Base-by-base conservation (phyloP, 2,113 vertebrate genomes). In the Podarcis muralis region DNA sequence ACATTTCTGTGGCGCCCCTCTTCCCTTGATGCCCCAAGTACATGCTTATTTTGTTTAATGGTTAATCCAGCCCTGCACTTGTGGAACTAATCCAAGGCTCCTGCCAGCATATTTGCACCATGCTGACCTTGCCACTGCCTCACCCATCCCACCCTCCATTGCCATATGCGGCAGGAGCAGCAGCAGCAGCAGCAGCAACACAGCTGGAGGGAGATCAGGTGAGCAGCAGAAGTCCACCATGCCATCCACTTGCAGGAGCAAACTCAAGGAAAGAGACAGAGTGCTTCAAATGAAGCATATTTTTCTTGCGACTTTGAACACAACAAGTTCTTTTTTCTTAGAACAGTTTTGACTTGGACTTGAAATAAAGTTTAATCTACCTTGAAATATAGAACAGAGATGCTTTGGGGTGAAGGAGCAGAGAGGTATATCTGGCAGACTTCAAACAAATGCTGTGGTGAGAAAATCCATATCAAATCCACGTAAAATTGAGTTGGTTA, bases 401-500 rank as follows among this genome's bases (percentile, higher is more conserved):
- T 87, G 48, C 84, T 92, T n/a, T 82, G 68, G 84, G 85, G 22
- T 91, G 85, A 72, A 72, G 85, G 77, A 92, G 48, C 32, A 40
- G 11, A 59, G 66, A 91, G 69, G 59, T 90, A 77, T 66, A 66
- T 89, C 65, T 79, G 80, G 65, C 72, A 91, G 91, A 94, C 93
- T 94, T 95, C 88, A 95, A 91, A 94, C 83, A 86, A 72, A 84
- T 87, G 25, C 88, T 91, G 89, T 83, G 84, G 5, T 16, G 81
- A 84, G 82, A 94, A 81, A 92, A 93, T 91, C 87, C 90, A 82
- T 86, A 92, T 79, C 89, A 78, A 91, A 93, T 93, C 87, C 91
- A 88, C 57, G 18, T 68, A 72, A 89, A 95, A 91, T 90, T 80
- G 76, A 20, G 53, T 66, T 90, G 92, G 53, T 74, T 84, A 86